These are phyloP conservation scores for Heteromurus nitidus DNA, from an alignment of 2,888 invertebrate genomes.

Conservation along the genomic window DNA sequence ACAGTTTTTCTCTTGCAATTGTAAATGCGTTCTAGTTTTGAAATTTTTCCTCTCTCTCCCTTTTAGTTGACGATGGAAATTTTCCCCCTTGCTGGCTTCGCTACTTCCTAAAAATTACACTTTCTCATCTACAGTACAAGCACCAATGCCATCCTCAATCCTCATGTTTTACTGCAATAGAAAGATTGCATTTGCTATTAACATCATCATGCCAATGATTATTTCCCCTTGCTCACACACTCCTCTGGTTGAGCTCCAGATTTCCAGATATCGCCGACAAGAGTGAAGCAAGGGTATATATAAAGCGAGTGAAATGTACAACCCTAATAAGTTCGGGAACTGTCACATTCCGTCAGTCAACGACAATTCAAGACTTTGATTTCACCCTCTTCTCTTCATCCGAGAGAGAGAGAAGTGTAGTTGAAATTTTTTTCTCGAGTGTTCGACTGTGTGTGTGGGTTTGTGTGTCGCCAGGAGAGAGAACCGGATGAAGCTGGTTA, in stretches of 20 bases:
- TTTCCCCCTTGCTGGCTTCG: too few species aligned
- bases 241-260: too few species aligned
- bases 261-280: conserved; percentile 41
- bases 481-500: conserved; percentile 33
- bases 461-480: conserved; percentile 36
- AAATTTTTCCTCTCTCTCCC: too few species aligned
- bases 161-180: too few species aligned
- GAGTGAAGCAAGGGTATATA: too few species aligned
- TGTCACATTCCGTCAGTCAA: conserved; percentile 62
- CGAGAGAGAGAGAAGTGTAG: not conserved
- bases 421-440: conserved; percentile 21
- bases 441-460: conserved; percentile 55
- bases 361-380: conserved; percentile 24
- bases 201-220: conserved; percentile 43
- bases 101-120: too few species aligned
- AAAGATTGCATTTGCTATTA: conserved; percentile 41
- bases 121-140: too few species aligned
- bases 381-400: conserved; percentile 46
- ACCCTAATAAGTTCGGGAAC: conserved; percentile 61
- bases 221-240: conserved; percentile 31
- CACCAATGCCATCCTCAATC: too few species aligned
- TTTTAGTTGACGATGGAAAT: too few species aligned
- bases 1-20: too few species aligned
- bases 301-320: conserved; percentile 27
- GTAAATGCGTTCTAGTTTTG: too few species aligned